phyloP scores from a whole-genome alignment of 2,113 vertebrate genomes.

The Spheniscus mendiculus region DNA sequence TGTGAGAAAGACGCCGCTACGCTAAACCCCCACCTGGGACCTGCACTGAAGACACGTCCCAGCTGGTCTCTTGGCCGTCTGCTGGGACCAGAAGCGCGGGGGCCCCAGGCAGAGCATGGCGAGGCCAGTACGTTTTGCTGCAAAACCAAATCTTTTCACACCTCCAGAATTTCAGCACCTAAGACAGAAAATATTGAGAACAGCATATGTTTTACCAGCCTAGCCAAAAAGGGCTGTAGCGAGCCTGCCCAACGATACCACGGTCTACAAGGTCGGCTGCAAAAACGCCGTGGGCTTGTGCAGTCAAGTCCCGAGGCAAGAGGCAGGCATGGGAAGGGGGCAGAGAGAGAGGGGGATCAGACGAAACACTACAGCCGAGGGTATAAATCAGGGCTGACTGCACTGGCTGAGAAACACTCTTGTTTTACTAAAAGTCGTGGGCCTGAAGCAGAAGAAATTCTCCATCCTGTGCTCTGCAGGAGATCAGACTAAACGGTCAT shows the following conservation, averaged over 20 bases:
- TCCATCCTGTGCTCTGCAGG: constrained; percentile 60
- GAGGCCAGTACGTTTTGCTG: background rate
- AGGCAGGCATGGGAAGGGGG: background rate
- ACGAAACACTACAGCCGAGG: background rate
- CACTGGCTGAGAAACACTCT: constrained; percentile 31
- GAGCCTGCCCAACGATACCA: background rate
- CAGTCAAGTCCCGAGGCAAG: background rate
- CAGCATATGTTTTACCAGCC: background rate
- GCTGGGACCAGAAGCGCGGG: background rate
- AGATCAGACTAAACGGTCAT: constrained; percentile 48
- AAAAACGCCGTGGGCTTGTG: fast-evolving
- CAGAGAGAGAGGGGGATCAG: background rate
- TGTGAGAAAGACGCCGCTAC: background rate
- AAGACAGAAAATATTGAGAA: background rate
- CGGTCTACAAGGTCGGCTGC: background rate
- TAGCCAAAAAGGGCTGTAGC: background rate
- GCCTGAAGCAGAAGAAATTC: constrained; percentile 46
- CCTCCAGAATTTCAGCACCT: background rate
- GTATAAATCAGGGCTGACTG: constrained; percentile 29
- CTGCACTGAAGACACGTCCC: background rate
- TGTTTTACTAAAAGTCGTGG: background rate
- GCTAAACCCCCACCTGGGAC: background rate
- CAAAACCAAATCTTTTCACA: background rate
- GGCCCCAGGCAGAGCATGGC: background rate
- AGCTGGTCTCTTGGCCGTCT: background rate